A percentile compares a stretch with the other conserved stretches of the same genome.
Evolutionary conservation across 2,888 invertebrate genomes (phyloP).

Genomic region (Heliconius aoede): DNA sequence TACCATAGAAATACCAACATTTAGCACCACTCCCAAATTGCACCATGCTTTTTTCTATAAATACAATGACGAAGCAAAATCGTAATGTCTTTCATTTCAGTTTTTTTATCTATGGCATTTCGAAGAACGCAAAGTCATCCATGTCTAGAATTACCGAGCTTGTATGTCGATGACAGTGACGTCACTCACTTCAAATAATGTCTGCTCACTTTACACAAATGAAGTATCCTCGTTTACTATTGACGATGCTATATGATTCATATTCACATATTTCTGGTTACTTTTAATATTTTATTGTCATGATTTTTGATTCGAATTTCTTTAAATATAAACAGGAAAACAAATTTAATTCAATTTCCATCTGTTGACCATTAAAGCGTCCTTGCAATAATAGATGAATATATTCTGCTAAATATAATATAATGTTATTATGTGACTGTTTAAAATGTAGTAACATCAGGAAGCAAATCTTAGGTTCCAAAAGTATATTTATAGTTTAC

Average conservation of each 20-base stretch:
- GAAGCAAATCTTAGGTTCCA: no score
- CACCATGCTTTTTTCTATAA: neutral
- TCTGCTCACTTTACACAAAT: neutral
- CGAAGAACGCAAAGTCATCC: slow-evolving; percentile 11
- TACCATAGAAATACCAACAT: neutral
- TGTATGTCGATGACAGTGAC: slow-evolving; percentile 13
- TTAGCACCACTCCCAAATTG: neutral
- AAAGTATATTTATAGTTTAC: no score
- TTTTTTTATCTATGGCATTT: neutral
- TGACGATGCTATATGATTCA: neutral
- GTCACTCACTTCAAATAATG: neutral
- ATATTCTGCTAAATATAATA: neutral
- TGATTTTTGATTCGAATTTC: neutral
- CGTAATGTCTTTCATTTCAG: neutral
- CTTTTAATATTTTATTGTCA: neutral
- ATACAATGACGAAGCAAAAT: neutral
- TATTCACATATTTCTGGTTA: neutral
- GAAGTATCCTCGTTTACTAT: neutral
- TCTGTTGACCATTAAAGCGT: neutral
- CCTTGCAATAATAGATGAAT: neutral
- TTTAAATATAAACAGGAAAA: neutral
- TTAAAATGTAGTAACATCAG: no score
- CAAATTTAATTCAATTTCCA: neutral
- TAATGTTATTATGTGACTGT: neutral
- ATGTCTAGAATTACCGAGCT: slow-evolving; percentile 1